Evolutionary conservation across 2,797 vertebrate species (phyloP), one percentile per base, ranked within the genome.

Genomic region (Halcyon leucocephala): DNA sequence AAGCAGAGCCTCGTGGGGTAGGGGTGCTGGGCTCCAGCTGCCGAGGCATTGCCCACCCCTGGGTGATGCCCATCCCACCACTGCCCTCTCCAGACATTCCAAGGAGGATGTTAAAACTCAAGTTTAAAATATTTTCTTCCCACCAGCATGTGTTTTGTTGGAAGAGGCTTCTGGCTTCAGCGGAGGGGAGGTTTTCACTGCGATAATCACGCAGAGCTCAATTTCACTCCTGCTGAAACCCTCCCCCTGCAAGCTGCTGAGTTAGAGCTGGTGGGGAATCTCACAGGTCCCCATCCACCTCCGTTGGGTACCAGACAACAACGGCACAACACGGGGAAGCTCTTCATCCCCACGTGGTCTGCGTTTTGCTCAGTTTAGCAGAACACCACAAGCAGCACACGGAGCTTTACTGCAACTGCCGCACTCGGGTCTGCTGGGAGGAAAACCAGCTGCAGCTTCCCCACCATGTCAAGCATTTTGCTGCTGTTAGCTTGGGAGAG

Each of bases 1-100:
- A 4, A 24, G 48, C 52, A 19, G 31, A 33, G 14, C 28, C 28
- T 26, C 0, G 0, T 0, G 4, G 49, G 31, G 14, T 1, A 4
- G 60, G 60, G 55, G 24, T 6, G 16, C 46, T 0, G 19, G 7
- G 44, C 15, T 51, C 25, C 60, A 25, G 42, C 48, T 33, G 26
- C 64, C 1, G 4, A 26, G 21, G 33, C 28, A 52, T 29, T 9
- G 49, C 28, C 24, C 65, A 69, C 5, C 28, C 18, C 61, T 37
- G 35, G 25, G 24, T 41, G 37, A 39, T 39, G 25, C 12, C 28
- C 17, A 21, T 28, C 28, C 61, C 39, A 28, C 10, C 0, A 0
- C 65, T 8, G 20, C 39, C 66, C 15, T 49, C 83, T 44, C 46
- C 35, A 10, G 26, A 49, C 5, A 0, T 35, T 42, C 66, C 35